Evolutionary conservation across 2,113 vertebrate genomes (phyloP).

Genomic region (Micronycteris hirsuta): DNA sequence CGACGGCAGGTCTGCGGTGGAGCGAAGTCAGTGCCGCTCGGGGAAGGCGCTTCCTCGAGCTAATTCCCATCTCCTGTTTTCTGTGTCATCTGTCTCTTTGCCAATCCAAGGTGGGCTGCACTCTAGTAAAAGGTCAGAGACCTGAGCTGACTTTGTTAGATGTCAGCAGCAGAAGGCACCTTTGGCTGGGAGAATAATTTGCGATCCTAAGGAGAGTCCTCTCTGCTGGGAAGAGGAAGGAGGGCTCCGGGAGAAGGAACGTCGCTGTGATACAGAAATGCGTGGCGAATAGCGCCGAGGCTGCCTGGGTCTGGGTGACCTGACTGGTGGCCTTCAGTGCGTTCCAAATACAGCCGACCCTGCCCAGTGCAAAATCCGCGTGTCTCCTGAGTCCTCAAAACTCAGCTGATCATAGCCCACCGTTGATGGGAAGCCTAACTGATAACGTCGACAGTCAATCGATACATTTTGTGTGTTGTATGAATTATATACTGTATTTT

Average conservation of each 20-base stretch:
- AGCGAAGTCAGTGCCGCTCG: background rate
- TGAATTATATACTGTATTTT: background rate
- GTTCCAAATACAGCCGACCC: background rate
- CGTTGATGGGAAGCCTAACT: background rate
- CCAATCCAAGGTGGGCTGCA: background rate
- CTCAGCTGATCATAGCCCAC: background rate
- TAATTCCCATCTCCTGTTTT: background rate
- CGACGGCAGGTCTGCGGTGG: accelerated
- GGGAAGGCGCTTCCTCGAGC: background rate
- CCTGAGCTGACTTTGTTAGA: background rate
- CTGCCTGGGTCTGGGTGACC: background rate
- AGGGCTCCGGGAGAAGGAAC: background rate
- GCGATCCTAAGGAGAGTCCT: background rate
- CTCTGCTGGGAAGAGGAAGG: background rate
- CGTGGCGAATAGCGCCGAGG: background rate
- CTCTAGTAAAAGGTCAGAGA: background rate
- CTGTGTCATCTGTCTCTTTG: background rate
- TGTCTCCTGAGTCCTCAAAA: background rate
- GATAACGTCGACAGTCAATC: background rate
- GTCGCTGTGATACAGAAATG: background rate
- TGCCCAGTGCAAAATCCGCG: background rate
- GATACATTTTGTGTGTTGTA: background rate
- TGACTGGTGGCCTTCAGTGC: background rate
- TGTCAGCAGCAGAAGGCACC: background rate
- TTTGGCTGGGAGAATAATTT: background rate